Evolutionary conservation across 2,888 invertebrate species (phyloP), one percentile per base, ranked within the genome.

Genomic region (Bugulina stolonifera): DNA sequence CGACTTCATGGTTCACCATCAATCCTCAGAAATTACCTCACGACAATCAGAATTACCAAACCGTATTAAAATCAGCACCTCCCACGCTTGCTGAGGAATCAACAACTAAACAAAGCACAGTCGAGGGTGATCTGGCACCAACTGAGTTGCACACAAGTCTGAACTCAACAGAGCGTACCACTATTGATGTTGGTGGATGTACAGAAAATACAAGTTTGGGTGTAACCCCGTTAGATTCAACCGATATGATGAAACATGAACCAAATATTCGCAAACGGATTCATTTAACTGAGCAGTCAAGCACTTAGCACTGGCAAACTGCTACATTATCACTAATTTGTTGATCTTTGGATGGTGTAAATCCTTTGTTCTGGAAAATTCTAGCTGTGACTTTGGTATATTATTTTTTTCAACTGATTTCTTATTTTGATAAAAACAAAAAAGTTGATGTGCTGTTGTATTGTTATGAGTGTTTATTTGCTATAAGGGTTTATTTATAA

Each of bases 211-310:
- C 32, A 64, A n/a, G 18, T 27, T 64, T 64, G 64, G 64, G 64
- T 64, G 64, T 64, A 64, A 64, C 64, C 64, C 29, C 64, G n/a
- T 14, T 64, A 64, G 64, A 64, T 64, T 27, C 64, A 34, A 27
- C 10, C 5, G 64, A 64, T 64, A 64, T 64, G 64, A 64, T 32
- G 27, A 25, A n/a, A 27, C 10, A 64, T 27, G 64, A 64, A 32
- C 2, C 64, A 25, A 18, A 10, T 25, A 27, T 64, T 32, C 64
- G 64, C 5, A 27, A 32, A 14, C 64, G 64, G 32, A 64, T 25
- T 34, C 64, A 64, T 34, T 14, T 10, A 32, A 27, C 64, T 64
- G 64, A 64, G 32, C 29, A 32, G n/a, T 14, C 64, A 64, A 64
- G 64, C 32, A 64, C 64, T 64, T 64, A 64, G 32, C 18, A 32